A percentile compares a stretch with the other conserved stretches of the same genome.
These are phyloP conservation scores for Hydra vulgaris DNA, from an alignment of 30 jellyfish, hydroid and myxozoan genomes.

Conservation along the genomic window DNA sequence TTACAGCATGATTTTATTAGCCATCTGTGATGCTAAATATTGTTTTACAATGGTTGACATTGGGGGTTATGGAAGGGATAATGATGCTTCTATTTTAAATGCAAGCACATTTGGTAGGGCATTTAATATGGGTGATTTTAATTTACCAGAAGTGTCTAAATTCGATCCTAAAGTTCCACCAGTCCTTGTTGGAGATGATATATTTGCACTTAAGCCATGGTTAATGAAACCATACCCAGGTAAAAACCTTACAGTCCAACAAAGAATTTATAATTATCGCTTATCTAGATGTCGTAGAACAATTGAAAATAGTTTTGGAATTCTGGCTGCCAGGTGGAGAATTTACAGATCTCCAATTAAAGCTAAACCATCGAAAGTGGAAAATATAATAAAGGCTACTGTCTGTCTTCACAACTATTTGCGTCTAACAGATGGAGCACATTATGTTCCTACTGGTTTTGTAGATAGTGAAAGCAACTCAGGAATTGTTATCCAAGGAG, in stretches of 20 bases:
- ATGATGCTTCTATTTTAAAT: constrained; percentile 35
- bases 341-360: constrained; percentile 47
- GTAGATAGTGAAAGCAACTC: constrained; percentile 23
- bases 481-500: constrained; percentile 18
- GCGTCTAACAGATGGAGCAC: constrained; percentile 49
- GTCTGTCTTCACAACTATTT: constrained; percentile 56
- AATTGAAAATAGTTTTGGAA: constrained; percentile 51
- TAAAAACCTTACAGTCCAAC: constrained; percentile 18
- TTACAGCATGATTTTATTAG: constrained; percentile 49
- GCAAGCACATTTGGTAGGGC: constrained; percentile 23
- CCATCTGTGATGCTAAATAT: constrained; percentile 66
- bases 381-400: constrained; percentile 34
- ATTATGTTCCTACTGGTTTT: constrained; percentile 41
- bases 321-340: constrained; percentile 46
- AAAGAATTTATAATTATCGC: constrained; percentile 28
- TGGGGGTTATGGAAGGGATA: constrained; percentile 44
- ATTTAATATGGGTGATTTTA: neutral
- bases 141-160: constrained; percentile 9
- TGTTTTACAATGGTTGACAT: constrained; percentile 47
- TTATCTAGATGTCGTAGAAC: constrained; percentile 26
- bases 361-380: constrained; percentile 45
- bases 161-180: neutral
- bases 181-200: constrained; percentile 44
- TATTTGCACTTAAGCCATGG: constrained; percentile 39
- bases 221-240: constrained; percentile 55